Percentiles rank a stretch among this genome's conserved stretches.
These are phyloP conservation scores for Thamnophis elegans DNA, from an alignment of 2,797 vertebrate species.

Conservation along the genomic window DNA sequence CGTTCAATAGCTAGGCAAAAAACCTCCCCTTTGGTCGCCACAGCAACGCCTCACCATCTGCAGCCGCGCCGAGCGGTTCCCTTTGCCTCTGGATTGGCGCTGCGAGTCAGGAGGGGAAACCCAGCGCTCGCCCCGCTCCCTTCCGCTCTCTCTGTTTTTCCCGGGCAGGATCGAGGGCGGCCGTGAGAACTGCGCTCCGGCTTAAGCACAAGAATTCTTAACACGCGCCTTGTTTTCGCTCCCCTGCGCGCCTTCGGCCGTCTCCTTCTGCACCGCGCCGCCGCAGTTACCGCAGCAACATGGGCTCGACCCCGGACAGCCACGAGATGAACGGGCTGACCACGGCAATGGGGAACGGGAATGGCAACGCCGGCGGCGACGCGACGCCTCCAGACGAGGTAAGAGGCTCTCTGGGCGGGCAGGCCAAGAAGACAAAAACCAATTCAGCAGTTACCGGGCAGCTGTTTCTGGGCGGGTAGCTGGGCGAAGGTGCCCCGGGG, in stretches of 20 bases:
- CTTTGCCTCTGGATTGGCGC: background rate
- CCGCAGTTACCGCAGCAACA: background rate
- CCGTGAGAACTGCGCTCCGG: background rate
- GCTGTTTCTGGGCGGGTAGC: background rate
- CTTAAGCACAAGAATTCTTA: background rate
- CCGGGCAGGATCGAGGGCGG: no score
- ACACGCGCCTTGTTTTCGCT: background rate
- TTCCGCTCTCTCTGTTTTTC: background rate
- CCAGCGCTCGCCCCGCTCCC: background rate
- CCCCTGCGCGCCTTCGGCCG: background rate
- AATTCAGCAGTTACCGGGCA: background rate
- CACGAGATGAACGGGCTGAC: conserved; percentile 30
- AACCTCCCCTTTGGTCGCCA: background rate
- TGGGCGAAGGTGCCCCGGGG: background rate
- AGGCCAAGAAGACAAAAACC: no score
- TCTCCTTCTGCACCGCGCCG: background rate
- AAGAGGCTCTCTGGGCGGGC: background rate
- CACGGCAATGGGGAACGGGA: background rate
- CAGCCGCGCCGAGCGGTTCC: background rate
- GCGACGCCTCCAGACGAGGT: background rate
- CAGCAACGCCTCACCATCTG: background rate
- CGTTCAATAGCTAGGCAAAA: background rate
- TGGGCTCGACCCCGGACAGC: background rate
- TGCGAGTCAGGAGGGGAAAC: background rate
- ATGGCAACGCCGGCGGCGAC: background rate